phyloP scores from a whole-genome alignment of 2,797 vertebrate species.

The Meriones psammophilus region DNA sequence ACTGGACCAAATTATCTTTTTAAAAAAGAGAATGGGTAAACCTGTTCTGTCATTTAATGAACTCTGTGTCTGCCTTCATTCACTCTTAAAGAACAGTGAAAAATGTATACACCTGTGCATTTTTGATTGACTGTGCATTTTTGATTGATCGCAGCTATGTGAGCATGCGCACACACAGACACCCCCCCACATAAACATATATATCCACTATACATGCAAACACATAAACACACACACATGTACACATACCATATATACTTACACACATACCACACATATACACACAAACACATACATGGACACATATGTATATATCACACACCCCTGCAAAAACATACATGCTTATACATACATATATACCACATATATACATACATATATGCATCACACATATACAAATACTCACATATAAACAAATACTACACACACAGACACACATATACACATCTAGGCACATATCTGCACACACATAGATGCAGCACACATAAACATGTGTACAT shows the following conservation, averaged over 20 bases:
- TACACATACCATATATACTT: not conserved
- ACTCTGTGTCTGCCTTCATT: not conserved
- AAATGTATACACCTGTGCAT: not conserved
- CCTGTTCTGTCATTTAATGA: not conserved
- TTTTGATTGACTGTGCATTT: not conserved
- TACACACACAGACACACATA: not conserved
- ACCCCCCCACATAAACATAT: not conserved
- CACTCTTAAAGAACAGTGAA: not conserved
- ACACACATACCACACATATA: not conserved
- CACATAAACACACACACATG: no score
- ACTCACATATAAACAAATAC: not conserved
- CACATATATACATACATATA: not conserved
- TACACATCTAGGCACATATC: no score
- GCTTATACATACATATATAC: not conserved
- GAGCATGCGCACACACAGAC: not conserved
- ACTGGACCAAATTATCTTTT: not conserved
- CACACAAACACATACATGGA: not conserved
- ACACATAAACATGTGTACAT: no score
- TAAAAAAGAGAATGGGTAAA: not conserved
- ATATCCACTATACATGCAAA: not conserved
- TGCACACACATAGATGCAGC: not conserved
- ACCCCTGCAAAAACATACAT: no score
- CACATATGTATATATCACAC: not conserved
- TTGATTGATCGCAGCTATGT: not conserved
- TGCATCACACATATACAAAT: not conserved